Percentiles rank a stretch among this genome's conserved stretches.
phyloP scores from a whole-genome alignment of 1,140 invertebrate species.

The Apis laboriosa region DNA sequence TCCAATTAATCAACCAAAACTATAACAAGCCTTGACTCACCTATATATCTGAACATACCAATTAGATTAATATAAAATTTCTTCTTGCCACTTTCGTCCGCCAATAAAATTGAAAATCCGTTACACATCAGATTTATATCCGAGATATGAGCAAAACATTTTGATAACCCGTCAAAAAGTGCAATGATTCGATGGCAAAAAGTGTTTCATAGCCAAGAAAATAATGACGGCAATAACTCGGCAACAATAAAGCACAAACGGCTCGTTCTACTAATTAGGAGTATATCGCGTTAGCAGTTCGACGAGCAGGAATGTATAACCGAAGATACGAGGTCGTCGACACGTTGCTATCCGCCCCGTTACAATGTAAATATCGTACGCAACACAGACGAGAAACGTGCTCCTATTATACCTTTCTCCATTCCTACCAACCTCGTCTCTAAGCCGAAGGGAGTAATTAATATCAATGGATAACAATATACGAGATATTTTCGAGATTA shows the following conservation, averaged over 20 bases:
- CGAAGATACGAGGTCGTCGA: constrained; percentile 68
- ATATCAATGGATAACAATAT: constrained; percentile 46
- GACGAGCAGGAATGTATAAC: constrained; percentile 55
- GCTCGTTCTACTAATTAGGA: constrained; percentile 71
- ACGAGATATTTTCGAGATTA: background rate
- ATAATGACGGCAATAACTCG: constrained; percentile 25
- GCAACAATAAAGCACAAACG: constrained; percentile 44
- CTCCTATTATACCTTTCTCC: constrained; percentile 54
- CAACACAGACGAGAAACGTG: constrained; percentile 44
- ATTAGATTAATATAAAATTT: background rate
- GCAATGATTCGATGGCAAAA: background rate
- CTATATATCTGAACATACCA: background rate
- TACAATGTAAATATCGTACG: constrained; percentile 61
- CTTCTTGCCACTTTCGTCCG: background rate
- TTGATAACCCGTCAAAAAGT: constrained; percentile 1
- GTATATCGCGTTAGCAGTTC: constrained; percentile 71
- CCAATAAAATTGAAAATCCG: background rate
- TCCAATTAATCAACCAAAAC: background rate
- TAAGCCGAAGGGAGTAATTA: constrained; percentile 28
- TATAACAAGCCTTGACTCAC: background rate
- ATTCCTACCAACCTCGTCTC: constrained; percentile 17
- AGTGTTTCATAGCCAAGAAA: constrained; percentile 1
- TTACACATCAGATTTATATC: background rate
- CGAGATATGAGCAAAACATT: background rate
- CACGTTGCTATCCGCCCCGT: constrained; percentile 55